Conservation (phyloP, 1,140 invertebrate species). For the Triops cancriformis region DNA sequence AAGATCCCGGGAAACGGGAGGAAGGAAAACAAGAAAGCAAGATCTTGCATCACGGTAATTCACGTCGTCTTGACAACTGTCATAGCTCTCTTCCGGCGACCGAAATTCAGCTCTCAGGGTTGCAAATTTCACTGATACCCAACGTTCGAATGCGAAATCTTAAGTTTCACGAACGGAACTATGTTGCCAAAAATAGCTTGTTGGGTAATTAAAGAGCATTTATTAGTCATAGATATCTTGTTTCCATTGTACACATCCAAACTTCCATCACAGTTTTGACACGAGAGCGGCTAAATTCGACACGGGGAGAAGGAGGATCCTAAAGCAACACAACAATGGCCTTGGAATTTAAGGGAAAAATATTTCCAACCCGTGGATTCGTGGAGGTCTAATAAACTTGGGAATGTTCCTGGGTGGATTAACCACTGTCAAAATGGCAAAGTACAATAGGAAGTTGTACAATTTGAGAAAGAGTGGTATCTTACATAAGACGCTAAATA, state of each 20-base stretch:
- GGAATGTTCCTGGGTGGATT: slow-evolving; percentile 12
- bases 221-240: too few relatives aligned
- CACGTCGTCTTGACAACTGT: too few relatives aligned
- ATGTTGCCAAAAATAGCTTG: background rate
- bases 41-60: background rate
- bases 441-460: background rate
- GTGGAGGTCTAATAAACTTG: background rate
- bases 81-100: background rate
- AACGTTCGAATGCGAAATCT: background rate
- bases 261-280: too few relatives aligned
- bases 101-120: background rate
- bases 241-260: too few relatives aligned
- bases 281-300: too few relatives aligned
- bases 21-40: background rate
- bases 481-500: slow-evolving; percentile 14
- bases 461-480: background rate
- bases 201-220: background rate
- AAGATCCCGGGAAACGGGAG: background rate
- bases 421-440: background rate
- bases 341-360: background rate
- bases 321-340: background rate
- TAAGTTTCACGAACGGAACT: background rate
- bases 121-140: background rate
- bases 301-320: too few relatives aligned
- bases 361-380: slow-evolving; percentile 13